These are phyloP conservation scores for Miltochrista miniata DNA, from an alignment of 2,888 invertebrate species.

Conservation along the genomic window DNA sequence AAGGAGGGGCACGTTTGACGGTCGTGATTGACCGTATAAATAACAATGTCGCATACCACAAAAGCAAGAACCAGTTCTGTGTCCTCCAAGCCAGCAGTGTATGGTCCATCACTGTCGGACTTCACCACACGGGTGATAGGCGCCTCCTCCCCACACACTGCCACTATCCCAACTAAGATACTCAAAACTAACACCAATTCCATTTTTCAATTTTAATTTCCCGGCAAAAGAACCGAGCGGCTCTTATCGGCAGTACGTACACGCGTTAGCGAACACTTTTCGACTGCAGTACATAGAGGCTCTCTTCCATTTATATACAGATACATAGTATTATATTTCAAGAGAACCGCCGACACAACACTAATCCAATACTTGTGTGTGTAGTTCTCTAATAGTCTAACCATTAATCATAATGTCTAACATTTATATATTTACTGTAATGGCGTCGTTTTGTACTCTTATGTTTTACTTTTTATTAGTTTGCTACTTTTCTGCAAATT, in stretches of 20 bases:
- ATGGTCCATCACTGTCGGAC: conserved; percentile 34
- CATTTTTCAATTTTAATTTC: conserved; percentile 49
- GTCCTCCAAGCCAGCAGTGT: conserved; percentile 44
- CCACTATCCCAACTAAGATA: conserved; percentile 41
- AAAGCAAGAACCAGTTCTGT: conserved; percentile 64
- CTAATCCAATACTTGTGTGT: conserved; percentile 34
- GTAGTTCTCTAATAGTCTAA: conserved; percentile 21
- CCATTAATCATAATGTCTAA: too few relatives aligned
- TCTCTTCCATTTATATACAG: conserved; percentile 76
- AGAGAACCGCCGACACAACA: conserved; percentile 52
- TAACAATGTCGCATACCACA: conserved; percentile 58
- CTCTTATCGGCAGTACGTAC: conserved; percentile 49
- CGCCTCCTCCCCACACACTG: conserved; percentile 44
- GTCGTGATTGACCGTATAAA: conserved; percentile 40
- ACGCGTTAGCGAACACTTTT: conserved; percentile 71
- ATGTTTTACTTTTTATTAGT: too few relatives aligned
- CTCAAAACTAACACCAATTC: conserved; percentile 44
- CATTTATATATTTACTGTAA: too few relatives aligned
- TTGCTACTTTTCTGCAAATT: too few relatives aligned
- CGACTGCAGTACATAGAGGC: conserved; percentile 69
- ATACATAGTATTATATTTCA: conserved; percentile 61
- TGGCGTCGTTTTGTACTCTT: too few relatives aligned
- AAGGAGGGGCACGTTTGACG: conserved; percentile 25
- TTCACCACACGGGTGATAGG: conserved; percentile 40
- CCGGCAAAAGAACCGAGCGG: conserved; percentile 34